Evolutionary conservation across 2,113 vertebrate genomes (phyloP).

Genomic region (Clarias gariepinus): DNA sequence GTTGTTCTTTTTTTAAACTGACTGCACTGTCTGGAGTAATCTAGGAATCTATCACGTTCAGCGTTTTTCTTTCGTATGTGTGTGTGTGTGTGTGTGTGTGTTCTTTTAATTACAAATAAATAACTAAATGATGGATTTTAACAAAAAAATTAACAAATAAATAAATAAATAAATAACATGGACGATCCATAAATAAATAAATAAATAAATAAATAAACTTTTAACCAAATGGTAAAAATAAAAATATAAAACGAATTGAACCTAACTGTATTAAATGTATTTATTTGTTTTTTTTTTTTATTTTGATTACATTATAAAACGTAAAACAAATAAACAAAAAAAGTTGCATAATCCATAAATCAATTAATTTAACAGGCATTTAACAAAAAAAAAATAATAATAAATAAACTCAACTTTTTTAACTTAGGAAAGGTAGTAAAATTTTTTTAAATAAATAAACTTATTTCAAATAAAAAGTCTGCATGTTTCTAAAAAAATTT

Average conservation of each 20-base stretch:
- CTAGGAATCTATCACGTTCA: background rate
- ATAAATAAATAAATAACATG: background rate
- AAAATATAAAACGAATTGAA: background rate
- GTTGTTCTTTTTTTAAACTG: background rate
- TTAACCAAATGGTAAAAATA: background rate
- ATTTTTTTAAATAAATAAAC: no score
- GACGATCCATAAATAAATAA: no score
- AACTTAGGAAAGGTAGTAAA: background rate
- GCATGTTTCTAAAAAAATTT: background rate
- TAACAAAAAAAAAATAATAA: no score
- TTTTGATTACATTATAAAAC: background rate
- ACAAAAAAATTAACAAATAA: background rate
- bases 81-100: no score
- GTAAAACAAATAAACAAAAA: no score
- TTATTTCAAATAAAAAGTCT: no score
- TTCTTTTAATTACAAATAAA: background rate
- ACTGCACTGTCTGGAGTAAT: background rate
- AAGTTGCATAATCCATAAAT: no score
- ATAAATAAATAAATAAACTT: background rate
- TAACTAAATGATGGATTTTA: background rate
- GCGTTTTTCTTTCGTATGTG: background rate
- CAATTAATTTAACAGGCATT: no score
- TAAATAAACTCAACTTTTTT: no score
- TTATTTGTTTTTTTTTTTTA: no score
- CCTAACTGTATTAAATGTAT: no score